Evolutionary conservation across 2,113 vertebrate species (phyloP), one percentile per base, ranked within the genome.

Genomic region (Urocitellus parryii): DNA sequence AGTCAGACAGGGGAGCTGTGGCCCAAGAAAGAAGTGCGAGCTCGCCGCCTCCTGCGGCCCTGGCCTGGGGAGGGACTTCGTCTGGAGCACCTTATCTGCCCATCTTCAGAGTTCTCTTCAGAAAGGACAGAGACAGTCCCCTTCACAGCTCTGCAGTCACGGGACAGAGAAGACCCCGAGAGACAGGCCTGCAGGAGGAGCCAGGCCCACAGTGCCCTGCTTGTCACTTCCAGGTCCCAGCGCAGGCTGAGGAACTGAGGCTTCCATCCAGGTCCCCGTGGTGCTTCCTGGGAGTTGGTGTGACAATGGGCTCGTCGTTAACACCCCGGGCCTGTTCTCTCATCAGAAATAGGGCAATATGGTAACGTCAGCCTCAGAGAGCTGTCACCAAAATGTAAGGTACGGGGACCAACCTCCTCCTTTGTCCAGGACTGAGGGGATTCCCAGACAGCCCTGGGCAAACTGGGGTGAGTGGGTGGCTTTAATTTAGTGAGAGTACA

Each of bases 161-260:
- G 48, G 32, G 37, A 53, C 70, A 78, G 70, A 65, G 45, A 51
- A 42, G 29, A 39, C 27, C 37, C 34, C 11, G 42, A 20, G 45
- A 42, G 58, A 34, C 20, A 13, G 53, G 8, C 27, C 67, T 5
- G 11, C 42, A 29, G 27, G 39, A 65, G 56, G 53, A 24, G n/a
- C 9, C 80, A 51, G 53, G 39, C 20, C 65, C 48, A 1, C 1
- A 0, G 10, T 3, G 29, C 67, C n/a, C 78, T 14, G 1, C 20
- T 0, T 27, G 32, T 22, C 20, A 4, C 4, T 5, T 13, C 78
- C n/a, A 9, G 34, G 2, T 0, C 14, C 27, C 11, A 29, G 58
- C 2, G 45, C 22, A 45, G 34, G 12, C 2, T 0, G 56, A 3
- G 67, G 65, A 48, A 10, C n/a, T 18, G 22, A 37, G 16, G 39